Conservation (phyloP, 2,888 invertebrate genomes). For the Toxonevra muliebris region DNA sequence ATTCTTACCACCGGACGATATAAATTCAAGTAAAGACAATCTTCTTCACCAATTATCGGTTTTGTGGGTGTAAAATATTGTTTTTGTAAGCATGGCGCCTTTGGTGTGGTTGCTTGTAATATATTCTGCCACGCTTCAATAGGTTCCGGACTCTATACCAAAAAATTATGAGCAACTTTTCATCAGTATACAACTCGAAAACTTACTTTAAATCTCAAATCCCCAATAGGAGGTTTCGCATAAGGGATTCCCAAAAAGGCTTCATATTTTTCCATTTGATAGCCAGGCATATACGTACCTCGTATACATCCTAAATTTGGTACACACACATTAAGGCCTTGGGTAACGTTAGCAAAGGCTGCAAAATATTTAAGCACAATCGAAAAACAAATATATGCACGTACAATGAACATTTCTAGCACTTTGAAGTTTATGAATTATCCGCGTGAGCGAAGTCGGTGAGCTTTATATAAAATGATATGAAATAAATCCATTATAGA, state of each 20-base stretch:
- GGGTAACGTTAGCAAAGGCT: no score
- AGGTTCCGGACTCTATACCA: constrained; percentile 55
- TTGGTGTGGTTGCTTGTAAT: constrained; percentile 56
- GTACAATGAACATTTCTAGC: no score
- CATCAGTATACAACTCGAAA: background rate
- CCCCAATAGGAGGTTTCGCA: constrained; percentile 58
- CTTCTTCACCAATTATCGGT: constrained; percentile 63
- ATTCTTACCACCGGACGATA: constrained; percentile 59
- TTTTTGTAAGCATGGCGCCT: constrained; percentile 65
- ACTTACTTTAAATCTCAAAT: constrained; percentile 56
- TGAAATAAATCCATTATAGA: no score
- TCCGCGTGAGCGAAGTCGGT: no score
- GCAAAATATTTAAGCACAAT: no score
- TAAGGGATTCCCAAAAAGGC: constrained; percentile 62
- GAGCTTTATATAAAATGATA: no score
- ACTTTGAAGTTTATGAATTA: no score
- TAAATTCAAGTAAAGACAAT: constrained; percentile 67
- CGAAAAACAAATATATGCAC: no score
- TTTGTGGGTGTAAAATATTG: constrained; percentile 55
- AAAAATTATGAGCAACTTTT: background rate
- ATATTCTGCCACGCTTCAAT: constrained; percentile 46
- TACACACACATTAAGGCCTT: constrained; percentile 39
- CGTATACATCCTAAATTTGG: constrained; percentile 51
- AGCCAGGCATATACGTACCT: constrained; percentile 52
- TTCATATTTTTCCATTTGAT: constrained; percentile 50